These are phyloP conservation scores for Erethizon dorsatum DNA, from an alignment of 2,797 vertebrate species.

Conservation along the genomic window DNA sequence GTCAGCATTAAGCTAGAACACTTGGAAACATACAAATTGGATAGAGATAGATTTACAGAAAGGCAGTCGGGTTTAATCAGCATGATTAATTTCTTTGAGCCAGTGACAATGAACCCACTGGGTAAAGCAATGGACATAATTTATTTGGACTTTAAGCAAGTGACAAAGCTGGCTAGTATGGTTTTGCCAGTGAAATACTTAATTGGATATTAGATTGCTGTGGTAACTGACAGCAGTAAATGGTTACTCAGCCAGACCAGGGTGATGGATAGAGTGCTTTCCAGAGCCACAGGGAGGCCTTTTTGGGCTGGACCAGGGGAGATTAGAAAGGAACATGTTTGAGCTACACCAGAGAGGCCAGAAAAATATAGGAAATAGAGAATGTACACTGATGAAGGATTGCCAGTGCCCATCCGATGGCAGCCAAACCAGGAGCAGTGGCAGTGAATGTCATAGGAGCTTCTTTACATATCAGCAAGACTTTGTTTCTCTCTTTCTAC, in stretches of 20 bases:
- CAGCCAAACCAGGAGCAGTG: neutral
- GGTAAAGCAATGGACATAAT: conserved; percentile 65
- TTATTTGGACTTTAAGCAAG: conserved; percentile 67
- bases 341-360: neutral
- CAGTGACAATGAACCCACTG: conserved; percentile 74
- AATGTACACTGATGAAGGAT: neutral
- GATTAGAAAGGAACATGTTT: conserved; percentile 1
- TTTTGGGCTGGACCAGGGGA: neutral
- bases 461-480: neutral
- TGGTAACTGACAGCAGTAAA: conserved; percentile 56
- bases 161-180: conserved; percentile 47
- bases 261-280: neutral
- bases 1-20: conserved; percentile 60
- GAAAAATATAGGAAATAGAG: neutral
- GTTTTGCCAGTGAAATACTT: conserved; percentile 72
- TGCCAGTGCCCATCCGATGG: neutral
- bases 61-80: conserved; percentile 68
- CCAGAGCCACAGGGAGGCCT: neutral
- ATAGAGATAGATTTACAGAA: conserved; percentile 79
- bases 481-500: neutral
- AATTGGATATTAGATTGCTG: conserved; percentile 63
- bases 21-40: conserved; percentile 68
- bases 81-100: conserved; percentile 76
- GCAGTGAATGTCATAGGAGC: rapidly evolving
- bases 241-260: neutral